phyloP scores from a whole-genome alignment of 2,113 vertebrate species.

The Entomyzon cyanotis region DNA sequence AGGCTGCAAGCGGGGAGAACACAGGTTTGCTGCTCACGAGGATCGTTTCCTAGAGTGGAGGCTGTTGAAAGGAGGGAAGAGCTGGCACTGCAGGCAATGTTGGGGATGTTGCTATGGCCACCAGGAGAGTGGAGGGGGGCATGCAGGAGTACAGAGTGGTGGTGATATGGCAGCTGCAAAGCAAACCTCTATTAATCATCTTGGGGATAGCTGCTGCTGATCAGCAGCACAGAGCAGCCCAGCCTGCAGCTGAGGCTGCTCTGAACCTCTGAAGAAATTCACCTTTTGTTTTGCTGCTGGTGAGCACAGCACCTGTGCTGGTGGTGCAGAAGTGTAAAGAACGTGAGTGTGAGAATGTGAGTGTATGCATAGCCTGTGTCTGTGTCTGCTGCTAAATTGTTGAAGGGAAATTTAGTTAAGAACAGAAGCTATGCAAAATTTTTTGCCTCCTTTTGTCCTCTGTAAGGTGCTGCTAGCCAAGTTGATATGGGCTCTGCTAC shows the following conservation, averaged over 20 bases:
- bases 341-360: neutral
- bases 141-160: neutral
- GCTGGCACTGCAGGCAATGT: neutral
- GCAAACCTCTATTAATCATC: neutral
- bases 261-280: neutral
- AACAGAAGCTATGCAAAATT: neutral
- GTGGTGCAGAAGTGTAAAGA: neutral
- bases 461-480: neutral
- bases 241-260: neutral
- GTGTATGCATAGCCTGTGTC: too few species aligned
- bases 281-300: rapidly evolving
- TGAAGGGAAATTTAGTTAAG: neutral
- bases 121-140: neutral
- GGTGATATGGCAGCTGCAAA: neutral
- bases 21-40: neutral
- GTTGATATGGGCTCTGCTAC: neutral
- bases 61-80: neutral
- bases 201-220: neutral
- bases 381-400: neutral
- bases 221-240: neutral
- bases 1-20: neutral
- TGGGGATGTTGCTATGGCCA: conserved; percentile 17
- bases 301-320: rapidly evolving
- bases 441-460: neutral
- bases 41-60: neutral